Conservation (phyloP, 2,888 invertebrate species). For the Campoplex capitator region DNA sequence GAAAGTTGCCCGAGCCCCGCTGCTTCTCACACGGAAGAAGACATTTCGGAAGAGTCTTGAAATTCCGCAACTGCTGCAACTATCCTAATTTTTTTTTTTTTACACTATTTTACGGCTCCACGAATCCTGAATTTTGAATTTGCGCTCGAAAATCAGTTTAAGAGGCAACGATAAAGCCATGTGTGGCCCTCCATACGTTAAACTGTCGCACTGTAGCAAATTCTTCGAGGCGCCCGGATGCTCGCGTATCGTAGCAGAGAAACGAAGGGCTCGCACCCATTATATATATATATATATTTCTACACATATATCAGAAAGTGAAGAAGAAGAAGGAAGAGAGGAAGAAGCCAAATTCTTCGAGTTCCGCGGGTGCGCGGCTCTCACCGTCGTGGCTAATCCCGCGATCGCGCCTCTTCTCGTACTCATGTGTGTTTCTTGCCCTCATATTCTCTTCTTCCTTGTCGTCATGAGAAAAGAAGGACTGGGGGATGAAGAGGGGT, state of each 20-base stretch:
- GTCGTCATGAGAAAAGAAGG: constrained; percentile 13
- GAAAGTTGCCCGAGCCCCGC: background rate
- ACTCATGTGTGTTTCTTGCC: constrained; percentile 28
- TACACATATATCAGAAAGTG: constrained; percentile 12
- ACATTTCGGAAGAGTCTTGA: background rate
- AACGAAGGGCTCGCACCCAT: constrained; percentile 30
- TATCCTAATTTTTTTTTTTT: background rate
- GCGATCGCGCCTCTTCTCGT: constrained; percentile 55
- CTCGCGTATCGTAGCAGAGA: constrained; percentile 28
- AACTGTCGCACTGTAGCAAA: constrained; percentile 50
- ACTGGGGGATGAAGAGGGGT: background rate
- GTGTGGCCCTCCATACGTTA: constrained; percentile 43
- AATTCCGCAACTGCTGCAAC: background rate
- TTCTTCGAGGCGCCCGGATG: constrained; percentile 61
- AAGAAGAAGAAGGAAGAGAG: constrained; percentile 54
- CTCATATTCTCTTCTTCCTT: constrained; percentile 28
- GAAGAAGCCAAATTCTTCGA: constrained; percentile 67
- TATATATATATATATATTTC: constrained; percentile 9
- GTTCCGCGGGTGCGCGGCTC: constrained; percentile 67
- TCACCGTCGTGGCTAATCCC: constrained; percentile 63
- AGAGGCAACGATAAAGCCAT: constrained; percentile 33
- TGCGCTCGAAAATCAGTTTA: background rate
- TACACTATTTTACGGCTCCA: background rate
- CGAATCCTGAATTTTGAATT: background rate
- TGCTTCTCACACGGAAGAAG: background rate